phyloP scores from a whole-genome alignment of 2,113 vertebrate genomes.

The Salvelinus fontinalis region DNA sequence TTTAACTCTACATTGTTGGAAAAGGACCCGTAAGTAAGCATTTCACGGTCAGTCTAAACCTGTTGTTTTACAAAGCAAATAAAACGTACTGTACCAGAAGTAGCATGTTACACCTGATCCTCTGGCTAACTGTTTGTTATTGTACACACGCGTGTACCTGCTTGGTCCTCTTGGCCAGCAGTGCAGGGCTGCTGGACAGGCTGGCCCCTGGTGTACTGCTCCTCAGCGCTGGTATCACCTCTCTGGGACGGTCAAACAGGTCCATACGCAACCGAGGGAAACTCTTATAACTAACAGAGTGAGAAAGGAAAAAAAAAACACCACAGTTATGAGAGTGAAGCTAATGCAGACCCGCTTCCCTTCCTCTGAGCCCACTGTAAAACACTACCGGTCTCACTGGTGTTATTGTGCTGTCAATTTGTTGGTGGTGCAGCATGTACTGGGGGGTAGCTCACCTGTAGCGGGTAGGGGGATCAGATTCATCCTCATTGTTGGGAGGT shows the following conservation, averaged over 20 bases:
- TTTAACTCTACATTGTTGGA: too few relatives aligned
- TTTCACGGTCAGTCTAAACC: too few relatives aligned
- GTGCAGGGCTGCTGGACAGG: constrained; percentile 88
- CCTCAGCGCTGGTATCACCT: constrained; percentile 80
- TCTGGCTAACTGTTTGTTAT: background rate
- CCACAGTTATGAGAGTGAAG: background rate
- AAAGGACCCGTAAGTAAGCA: too few relatives aligned
- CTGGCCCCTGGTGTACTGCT: constrained; percentile 78
- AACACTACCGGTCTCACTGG: background rate
- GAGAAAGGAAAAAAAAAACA: background rate
- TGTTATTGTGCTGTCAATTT: background rate
- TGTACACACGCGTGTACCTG: constrained; percentile 77
- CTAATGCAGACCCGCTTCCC: background rate
- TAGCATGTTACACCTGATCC: too few relatives aligned
- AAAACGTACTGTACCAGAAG: too few relatives aligned
- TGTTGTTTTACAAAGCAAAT: too few relatives aligned
- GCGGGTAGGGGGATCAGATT: constrained; percentile 69
- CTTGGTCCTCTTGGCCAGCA: constrained; percentile 95
- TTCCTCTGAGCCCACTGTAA: too few relatives aligned
- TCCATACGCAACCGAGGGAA: constrained; percentile 86
- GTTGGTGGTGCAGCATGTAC: background rate
- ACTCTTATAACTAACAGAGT: constrained; percentile 81
- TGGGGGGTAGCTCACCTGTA: constrained; percentile 78
- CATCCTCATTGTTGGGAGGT: constrained; percentile 70
- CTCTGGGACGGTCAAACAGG: constrained; percentile 89